These are phyloP conservation scores for Monodelphis domestica DNA, from an alignment of 2,797 vertebrate species.

Conservation along the genomic window DNA sequence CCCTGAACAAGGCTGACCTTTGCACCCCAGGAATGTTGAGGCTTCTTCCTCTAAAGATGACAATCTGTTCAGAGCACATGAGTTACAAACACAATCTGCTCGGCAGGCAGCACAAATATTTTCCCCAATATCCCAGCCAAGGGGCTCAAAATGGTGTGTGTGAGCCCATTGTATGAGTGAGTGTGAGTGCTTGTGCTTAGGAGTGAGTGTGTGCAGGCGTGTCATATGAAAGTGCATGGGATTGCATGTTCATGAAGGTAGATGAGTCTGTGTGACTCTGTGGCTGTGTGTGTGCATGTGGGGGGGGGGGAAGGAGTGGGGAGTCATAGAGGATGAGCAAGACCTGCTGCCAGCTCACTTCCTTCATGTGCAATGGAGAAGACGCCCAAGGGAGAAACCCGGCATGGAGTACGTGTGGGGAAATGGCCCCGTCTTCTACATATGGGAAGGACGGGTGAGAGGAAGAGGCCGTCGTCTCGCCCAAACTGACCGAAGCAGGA, in stretches of 20 bases:
- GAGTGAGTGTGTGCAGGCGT: no score
- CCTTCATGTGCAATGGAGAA: background rate
- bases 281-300: no score
- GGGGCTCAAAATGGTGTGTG: background rate
- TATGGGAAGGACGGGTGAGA: no score
- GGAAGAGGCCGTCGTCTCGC: background rate
- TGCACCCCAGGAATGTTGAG: background rate
- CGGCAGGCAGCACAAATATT: background rate
- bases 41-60: background rate
- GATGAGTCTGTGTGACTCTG: no score
- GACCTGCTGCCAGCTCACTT: background rate
- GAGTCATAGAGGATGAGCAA: background rate
- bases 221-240: no score
- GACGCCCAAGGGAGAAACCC: no score
- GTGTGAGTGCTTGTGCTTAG: background rate
- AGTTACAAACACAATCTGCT: conserved; percentile 5
- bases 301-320: background rate
- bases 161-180: rapidly evolving
- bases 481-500: background rate
- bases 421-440: background rate
- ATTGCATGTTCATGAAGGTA: no score
- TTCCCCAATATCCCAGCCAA: background rate
- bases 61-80: background rate
- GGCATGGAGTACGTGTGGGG: background rate
- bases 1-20: background rate